Conservation (phyloP, 53 echinoderm and acorn worm genomes). For the Zoroaster sp. region DNA sequence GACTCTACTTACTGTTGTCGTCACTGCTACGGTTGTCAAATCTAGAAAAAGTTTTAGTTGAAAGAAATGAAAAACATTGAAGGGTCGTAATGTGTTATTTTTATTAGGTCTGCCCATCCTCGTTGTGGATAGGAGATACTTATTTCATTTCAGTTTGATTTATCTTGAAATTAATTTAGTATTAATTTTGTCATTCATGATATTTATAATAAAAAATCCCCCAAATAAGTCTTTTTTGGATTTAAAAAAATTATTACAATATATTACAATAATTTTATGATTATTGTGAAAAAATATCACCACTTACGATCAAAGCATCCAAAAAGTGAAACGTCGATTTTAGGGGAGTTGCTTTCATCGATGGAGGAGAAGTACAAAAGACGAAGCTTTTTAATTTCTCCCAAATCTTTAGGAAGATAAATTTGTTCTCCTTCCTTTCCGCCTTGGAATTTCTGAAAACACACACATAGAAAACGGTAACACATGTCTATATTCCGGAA, state of each 20-base stretch:
- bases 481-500: too few species aligned
- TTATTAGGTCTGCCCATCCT: too few species aligned
- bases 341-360: background rate
- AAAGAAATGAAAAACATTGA: too few species aligned
- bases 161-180: too few species aligned
- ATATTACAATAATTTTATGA: background rate
- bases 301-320: conserved; percentile 45
- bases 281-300: background rate
- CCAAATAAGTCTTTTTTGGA: background rate
- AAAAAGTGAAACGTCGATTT: background rate
- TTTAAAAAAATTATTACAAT: background rate
- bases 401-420: conserved; percentile 7
- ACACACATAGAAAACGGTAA: too few species aligned
- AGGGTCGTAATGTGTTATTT: too few species aligned
- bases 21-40: conserved; percentile 17
- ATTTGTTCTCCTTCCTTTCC: background rate
- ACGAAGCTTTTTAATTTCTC: conserved; percentile 11
- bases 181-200: too few species aligned
- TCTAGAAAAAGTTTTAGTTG: background rate
- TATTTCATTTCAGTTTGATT: too few species aligned
- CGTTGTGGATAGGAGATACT: too few species aligned
- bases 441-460: background rate
- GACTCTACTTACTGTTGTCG: conserved; percentile 19
- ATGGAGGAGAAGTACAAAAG: background rate
- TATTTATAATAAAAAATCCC: too few species aligned